Evolutionary conservation across 2,888 invertebrate species (phyloP).

Genomic region (Trypoxylon attenuatum): DNA sequence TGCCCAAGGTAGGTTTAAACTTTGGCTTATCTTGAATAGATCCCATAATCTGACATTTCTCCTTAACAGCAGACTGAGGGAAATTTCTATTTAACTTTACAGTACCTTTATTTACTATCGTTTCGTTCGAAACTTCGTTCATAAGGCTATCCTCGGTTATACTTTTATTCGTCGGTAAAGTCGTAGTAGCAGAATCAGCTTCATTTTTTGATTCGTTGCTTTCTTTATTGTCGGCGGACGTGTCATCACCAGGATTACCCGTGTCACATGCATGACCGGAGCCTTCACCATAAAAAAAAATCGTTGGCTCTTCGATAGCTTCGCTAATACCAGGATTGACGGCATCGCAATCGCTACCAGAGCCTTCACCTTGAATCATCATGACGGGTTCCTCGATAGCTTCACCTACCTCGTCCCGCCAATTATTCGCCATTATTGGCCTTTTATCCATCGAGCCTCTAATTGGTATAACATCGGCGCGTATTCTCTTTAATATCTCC

Average conservation of each 20-base stretch:
- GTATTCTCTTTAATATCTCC: conserved; percentile 65
- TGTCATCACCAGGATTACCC: conserved; percentile 79
- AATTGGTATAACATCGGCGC: conserved; percentile 64
- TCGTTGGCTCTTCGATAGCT: conserved; percentile 83
- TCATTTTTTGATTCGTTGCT: conserved; percentile 65
- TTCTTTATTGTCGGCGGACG: conserved; percentile 62
- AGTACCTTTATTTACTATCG: conserved; percentile 50
- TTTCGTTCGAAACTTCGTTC: conserved; percentile 60
- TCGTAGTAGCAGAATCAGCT: conserved; percentile 54
- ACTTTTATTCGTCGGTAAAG: conserved; percentile 48
- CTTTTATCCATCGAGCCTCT: conserved; percentile 60
- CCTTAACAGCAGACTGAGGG: conserved; percentile 46
- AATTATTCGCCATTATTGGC: conserved; percentile 52
- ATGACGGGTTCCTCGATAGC: conserved; percentile 85
- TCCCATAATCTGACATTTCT: conserved; percentile 41
- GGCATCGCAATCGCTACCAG: conserved; percentile 81
- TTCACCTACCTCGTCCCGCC: conserved; percentile 77
- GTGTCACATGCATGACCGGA: conserved; percentile 83
- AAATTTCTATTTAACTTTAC: conserved; percentile 56
- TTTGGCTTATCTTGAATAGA: conserved; percentile 61
- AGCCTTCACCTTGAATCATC: conserved; percentile 82
- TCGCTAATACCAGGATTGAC: conserved; percentile 78
- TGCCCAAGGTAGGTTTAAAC: conserved; percentile 70
- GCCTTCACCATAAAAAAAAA: conserved; percentile 84
- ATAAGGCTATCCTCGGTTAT: conserved; percentile 50